These are phyloP conservation scores for Pedionomus torquatus DNA, from an alignment of 2,113 vertebrate species.

Conservation along the genomic window DNA sequence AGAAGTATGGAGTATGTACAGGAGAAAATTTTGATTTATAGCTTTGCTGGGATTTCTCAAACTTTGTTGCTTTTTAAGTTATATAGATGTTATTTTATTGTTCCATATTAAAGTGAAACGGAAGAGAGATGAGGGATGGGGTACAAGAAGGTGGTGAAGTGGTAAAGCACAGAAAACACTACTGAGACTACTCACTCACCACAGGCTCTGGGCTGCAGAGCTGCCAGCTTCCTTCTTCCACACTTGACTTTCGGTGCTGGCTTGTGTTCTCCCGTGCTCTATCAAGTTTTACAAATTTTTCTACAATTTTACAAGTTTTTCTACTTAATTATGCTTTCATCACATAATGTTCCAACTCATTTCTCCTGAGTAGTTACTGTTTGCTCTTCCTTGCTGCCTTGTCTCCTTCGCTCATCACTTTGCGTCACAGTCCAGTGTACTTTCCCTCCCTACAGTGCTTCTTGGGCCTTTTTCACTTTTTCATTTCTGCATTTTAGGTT, in stretches of 20 bases:
- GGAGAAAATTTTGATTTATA: not conserved
- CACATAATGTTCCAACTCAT: not conserved
- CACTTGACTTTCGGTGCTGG: fast-evolving
- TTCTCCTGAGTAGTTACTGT: not conserved
- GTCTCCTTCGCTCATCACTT: not conserved
- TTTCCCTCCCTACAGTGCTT: not conserved
- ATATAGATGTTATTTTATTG: not conserved
- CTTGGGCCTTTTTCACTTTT: not conserved
- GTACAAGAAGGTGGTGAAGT: too few species aligned
- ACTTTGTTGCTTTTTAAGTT: not conserved
- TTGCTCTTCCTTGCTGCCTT: not conserved
- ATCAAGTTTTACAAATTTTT: not conserved
- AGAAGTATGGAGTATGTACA: fast-evolving
- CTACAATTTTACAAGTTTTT: too few species aligned
- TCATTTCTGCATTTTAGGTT: not conserved
- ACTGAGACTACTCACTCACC: fast-evolving
- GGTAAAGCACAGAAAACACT: not conserved
- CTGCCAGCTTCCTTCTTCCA: not conserved
- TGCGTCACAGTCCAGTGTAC: fast-evolving
- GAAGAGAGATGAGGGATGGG: not conserved
- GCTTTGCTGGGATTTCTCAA: not conserved
- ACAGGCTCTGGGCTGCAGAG: not conserved
- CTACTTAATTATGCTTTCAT: not conserved
- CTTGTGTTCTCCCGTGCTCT: not conserved
- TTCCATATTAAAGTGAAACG: not conserved